Percentiles rank a stretch among this genome's conserved stretches.
Evolutionary conservation across 2,797 vertebrate species (phyloP).

Genomic region (Pantherophis alleghaniensis): DNA sequence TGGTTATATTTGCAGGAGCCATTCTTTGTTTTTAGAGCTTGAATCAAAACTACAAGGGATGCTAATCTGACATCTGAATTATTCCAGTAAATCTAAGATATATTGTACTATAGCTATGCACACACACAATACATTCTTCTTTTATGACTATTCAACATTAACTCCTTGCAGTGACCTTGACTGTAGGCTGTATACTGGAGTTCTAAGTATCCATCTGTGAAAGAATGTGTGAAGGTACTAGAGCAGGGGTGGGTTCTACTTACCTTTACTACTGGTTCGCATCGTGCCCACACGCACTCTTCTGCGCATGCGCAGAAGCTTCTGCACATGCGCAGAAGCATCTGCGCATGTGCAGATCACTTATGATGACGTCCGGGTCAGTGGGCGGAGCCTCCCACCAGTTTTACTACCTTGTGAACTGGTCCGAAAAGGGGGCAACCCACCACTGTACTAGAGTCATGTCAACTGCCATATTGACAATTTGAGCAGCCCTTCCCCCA

Average conservation of each 20-base stretch:
- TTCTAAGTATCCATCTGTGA: not conserved
- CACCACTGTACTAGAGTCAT: not conserved
- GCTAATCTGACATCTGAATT: conserved; percentile 53
- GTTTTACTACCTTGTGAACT: too few relatives aligned
- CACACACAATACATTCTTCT: conserved; percentile 42
- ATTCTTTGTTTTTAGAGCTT: conserved; percentile 37
- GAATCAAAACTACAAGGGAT: conserved; percentile 54
- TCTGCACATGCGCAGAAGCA: too few relatives aligned
- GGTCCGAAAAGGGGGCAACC: too few relatives aligned
- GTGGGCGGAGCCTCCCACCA: too few relatives aligned
- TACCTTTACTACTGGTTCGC: too few relatives aligned
- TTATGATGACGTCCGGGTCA: too few relatives aligned
- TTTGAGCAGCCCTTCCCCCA: not conserved
- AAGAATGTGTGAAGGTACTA: not conserved
- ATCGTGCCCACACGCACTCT: too few relatives aligned
- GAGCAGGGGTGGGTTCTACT: not conserved
- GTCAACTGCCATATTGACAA: not conserved
- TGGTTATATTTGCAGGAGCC: conserved; percentile 40
- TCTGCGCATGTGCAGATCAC: too few relatives aligned
- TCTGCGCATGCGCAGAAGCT: too few relatives aligned
- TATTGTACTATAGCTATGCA: conserved; percentile 40
- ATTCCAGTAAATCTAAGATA: conserved; percentile 54
- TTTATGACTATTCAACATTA: conserved; percentile 44
- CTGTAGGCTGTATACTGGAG: conserved; percentile 39
- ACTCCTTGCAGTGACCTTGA: conserved; percentile 30